Base-by-base conservation (phyloP, 2,888 invertebrate genomes). In the Drosophila demipolita region DNA sequence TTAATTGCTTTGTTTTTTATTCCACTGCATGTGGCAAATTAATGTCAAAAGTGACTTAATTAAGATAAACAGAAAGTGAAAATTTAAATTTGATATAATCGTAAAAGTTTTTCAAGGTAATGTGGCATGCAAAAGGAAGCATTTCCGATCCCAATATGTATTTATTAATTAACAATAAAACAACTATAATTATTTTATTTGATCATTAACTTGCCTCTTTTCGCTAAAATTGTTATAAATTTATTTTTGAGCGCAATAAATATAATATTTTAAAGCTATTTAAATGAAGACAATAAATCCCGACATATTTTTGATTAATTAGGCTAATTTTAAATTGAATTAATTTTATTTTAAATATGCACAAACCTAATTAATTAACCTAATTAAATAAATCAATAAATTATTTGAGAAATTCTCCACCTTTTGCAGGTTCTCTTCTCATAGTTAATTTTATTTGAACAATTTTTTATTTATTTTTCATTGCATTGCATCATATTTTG, bases 1-100 rank as follows among this genome's bases (percentile, higher is more conserved):
- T 12, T 1, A 36, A 7, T 29, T n/a, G 4, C 5, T 55, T 52
- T 60, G 48, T 64, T 67, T 68, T 54, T 63, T 29, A 62, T 53
- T 17, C 55, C 17, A 33, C 40, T n/a, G 40, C 40, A 9, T 1
- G n/a, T n/a, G n/a, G 40, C 4, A n/a, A 40, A 40, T 40, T 6
- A n/a, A n/a, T n/a, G 3, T n/a, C 4, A n/a, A 9, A 9, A n/a
- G 17, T 40, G 3, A 20, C 20, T 42, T 6, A 20, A 42, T 20
- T 42, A 12, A 12, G 6, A 12, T n/a, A 40, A 5, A 2, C 11
- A 6, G 6, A 42, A 42, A 20, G 20, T 45, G 20, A 7, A 12
- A 1, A 45, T 3, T 20, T n/a, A 45, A 15, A 20, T 20, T 20
- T 20, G 1, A 20, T 12, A 42, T 20, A 38, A 17, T 2, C 1